Percentiles rank a stretch among this genome's conserved stretches.
Conservation (phyloP, 1,140 invertebrate species). For the Drosophila albomicans region DNA sequence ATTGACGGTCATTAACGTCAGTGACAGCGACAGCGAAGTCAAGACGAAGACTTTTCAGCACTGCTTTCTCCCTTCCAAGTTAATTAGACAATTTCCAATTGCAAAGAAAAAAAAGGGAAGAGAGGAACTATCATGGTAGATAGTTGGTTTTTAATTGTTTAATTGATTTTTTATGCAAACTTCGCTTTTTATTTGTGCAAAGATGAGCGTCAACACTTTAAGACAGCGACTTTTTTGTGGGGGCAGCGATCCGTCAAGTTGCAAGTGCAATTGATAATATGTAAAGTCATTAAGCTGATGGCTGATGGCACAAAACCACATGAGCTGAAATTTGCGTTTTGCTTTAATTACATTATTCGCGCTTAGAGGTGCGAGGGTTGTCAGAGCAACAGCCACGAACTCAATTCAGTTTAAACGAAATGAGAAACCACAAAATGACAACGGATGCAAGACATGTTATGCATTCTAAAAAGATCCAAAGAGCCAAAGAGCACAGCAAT, state of each 20-base stretch:
- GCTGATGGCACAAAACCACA: slow-evolving; percentile 4
- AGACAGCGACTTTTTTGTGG: not conserved
- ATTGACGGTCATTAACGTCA: slow-evolving; percentile 82
- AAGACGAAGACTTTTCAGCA: slow-evolving; percentile 14
- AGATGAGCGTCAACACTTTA: not conserved
- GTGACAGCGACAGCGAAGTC: slow-evolving; percentile 29
- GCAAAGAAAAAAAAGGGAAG: not conserved
- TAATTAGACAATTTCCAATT: slow-evolving; percentile 21
- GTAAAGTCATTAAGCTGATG: slow-evolving; percentile 10
- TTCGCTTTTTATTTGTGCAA: not conserved
- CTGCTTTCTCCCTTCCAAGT: slow-evolving; percentile 6
- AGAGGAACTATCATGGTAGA: slow-evolving; percentile 1
- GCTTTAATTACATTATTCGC: slow-evolving; percentile 19
- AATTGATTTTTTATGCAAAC: not conserved
- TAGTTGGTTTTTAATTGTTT: slow-evolving; percentile 23
- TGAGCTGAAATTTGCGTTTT: not conserved
- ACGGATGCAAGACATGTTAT: slow-evolving; percentile 12
- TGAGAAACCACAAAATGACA: slow-evolving; percentile 4
- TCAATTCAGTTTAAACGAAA: not conserved
- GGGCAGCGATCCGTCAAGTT: slow-evolving; percentile 14
- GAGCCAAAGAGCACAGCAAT: slow-evolving; percentile 9
- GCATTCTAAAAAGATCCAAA: slow-evolving; percentile 6
- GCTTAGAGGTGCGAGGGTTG: slow-evolving; percentile 1
- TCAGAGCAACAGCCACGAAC: not conserved
- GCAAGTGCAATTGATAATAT: slow-evolving; percentile 31